Conservation (phyloP, 2,113 vertebrate genomes). For the Heterocephalus glaber region DNA sequence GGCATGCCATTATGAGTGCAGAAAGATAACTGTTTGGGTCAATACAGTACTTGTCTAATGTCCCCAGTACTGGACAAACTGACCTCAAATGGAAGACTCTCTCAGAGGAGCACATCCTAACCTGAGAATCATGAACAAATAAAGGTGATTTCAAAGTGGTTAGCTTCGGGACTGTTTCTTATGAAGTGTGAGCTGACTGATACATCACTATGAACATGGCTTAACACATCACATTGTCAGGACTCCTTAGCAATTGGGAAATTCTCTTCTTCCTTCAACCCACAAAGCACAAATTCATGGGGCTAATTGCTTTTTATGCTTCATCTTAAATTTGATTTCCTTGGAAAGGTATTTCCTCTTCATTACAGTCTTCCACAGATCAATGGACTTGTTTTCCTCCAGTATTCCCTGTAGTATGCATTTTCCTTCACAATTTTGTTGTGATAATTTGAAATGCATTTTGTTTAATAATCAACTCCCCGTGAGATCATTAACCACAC, state of each 20-base stretch:
- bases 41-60: background rate
- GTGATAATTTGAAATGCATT: background rate
- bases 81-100: background rate
- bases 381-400: background rate
- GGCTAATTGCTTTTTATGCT: background rate
- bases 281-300: background rate
- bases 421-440: background rate
- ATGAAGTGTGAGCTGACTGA: background rate
- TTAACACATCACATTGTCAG: background rate
- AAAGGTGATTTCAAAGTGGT: background rate
- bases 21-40: background rate
- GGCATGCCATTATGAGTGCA: background rate
- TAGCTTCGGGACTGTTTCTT: background rate
- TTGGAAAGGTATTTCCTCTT: background rate
- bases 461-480: background rate
- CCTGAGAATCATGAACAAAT: background rate
- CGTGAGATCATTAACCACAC: background rate
- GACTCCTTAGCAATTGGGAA: background rate
- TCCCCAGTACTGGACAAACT: background rate
- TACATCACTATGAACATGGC: background rate
- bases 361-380: too few species aligned
- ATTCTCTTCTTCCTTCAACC: background rate
- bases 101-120: background rate
- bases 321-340: background rate
- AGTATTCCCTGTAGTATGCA: background rate